phyloP scores from a whole-genome alignment of 2,113 vertebrate species.

The Danionella cerebrum region DNA sequence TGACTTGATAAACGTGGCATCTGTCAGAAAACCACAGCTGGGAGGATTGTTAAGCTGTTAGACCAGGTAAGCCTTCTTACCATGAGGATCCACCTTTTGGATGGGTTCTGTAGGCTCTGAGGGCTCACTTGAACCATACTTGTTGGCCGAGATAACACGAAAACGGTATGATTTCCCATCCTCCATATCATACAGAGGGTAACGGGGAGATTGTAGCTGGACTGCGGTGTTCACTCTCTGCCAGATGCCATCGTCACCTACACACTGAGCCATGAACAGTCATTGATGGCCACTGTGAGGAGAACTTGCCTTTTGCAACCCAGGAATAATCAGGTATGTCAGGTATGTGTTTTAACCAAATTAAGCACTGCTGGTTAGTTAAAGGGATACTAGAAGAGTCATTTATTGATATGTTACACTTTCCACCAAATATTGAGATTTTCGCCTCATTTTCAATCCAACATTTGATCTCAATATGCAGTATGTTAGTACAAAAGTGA shows the following conservation, averaged over 20 bases:
- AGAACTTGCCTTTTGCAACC: not conserved
- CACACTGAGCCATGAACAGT: constrained; percentile 60
- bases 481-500: no score
- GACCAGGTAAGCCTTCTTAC: constrained; percentile 62
- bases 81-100: constrained; percentile 73
- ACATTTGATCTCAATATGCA: no score
- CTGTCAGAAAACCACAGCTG: not conserved
- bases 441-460: no score
- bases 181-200: constrained; percentile 85
- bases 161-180: constrained; percentile 85
- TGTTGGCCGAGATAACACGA: constrained; percentile 79
- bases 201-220: constrained; percentile 81
- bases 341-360: not conserved
- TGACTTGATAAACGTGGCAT: not conserved
- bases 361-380: not conserved
- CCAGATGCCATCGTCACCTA: constrained; percentile 82
- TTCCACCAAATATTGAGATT: no score
- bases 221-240: constrained; percentile 81
- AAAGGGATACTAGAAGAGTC: no score
- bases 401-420: no score
- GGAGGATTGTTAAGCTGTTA: not conserved
- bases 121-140: constrained; percentile 80
- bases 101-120: constrained; percentile 76
- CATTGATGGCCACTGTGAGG: constrained; percentile 5
- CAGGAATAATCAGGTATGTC: not conserved